phyloP scores from a whole-genome alignment of 2,113 vertebrate genomes.

The Phylloscopus whistleri region DNA sequence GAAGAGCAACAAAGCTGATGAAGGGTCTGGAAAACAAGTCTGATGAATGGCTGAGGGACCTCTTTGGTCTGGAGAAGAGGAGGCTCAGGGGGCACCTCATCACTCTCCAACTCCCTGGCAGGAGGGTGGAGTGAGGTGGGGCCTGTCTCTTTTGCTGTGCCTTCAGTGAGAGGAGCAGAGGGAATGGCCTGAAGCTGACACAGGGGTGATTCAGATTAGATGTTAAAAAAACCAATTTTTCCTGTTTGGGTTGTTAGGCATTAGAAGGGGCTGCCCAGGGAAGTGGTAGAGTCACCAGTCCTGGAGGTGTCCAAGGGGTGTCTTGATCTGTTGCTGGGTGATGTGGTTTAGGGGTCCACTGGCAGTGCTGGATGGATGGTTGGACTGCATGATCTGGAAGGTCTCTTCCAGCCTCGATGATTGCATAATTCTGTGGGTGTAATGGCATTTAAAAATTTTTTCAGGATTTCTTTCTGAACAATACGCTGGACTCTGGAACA shows the following conservation, averaged over 20 bases:
- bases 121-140: not conserved
- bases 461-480: not conserved
- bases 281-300: not conserved
- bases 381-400: not conserved
- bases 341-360: not conserved
- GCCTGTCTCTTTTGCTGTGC: not conserved
- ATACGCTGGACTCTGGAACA: not conserved
- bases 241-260: not conserved
- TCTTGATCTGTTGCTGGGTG: not conserved
- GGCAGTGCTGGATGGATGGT: too few relatives aligned
- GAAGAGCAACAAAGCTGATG: not conserved
- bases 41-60: not conserved
- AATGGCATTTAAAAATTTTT: not conserved
- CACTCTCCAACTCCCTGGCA: not conserved
- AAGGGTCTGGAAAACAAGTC: not conserved
- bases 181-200: not conserved
- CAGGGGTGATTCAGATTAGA: not conserved
- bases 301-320: not conserved
- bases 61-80: not conserved
- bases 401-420: not conserved
- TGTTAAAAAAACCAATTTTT: not conserved
- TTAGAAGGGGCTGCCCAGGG: not conserved
- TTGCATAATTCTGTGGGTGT: not conserved
- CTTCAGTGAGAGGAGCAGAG: not conserved
- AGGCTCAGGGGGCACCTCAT: not conserved